Percentiles rank a stretch among this genome's conserved stretches.
phyloP scores from a whole-genome alignment of 2,113 vertebrate species.

The Felis chaus region DNA sequence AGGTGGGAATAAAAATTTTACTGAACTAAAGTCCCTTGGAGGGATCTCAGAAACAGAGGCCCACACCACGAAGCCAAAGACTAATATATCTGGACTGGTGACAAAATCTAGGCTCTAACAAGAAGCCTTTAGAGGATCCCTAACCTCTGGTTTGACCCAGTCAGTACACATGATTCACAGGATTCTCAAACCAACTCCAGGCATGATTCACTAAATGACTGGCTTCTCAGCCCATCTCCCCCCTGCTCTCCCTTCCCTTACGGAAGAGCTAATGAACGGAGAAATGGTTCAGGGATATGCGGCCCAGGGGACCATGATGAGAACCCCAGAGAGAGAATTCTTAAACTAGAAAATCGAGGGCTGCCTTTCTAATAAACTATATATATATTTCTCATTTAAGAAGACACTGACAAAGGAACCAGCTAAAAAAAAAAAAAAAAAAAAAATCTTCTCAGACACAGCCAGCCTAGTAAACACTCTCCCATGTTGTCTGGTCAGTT shows the following conservation, averaged over 20 bases:
- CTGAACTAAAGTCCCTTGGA: background rate
- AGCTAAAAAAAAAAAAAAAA: background rate
- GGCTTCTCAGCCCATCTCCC: background rate
- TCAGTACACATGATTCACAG: background rate
- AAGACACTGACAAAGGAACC: background rate
- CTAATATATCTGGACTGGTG: background rate
- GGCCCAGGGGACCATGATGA: background rate
- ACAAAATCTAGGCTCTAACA: background rate
- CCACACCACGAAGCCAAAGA: background rate
- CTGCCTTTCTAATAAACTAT: background rate
- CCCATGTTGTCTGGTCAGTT: rapidly evolving
- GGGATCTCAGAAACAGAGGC: background rate
- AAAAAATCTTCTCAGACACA: background rate
- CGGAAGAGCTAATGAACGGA: background rate
- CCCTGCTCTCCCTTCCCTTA: background rate
- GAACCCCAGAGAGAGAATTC: background rate
- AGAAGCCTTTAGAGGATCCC: background rate
- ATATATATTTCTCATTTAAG: background rate
- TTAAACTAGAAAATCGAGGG: background rate
- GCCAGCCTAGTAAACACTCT: background rate
- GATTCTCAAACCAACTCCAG: background rate
- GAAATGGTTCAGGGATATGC: background rate
- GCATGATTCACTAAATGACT: background rate
- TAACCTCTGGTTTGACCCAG: background rate
- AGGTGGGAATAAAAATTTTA: background rate